A percentile compares a stretch with the other conserved stretches of the same genome.
These are phyloP conservation scores for Sthenelais limicola DNA, from an alignment of 2,888 invertebrate genomes.

Conservation along the genomic window DNA sequence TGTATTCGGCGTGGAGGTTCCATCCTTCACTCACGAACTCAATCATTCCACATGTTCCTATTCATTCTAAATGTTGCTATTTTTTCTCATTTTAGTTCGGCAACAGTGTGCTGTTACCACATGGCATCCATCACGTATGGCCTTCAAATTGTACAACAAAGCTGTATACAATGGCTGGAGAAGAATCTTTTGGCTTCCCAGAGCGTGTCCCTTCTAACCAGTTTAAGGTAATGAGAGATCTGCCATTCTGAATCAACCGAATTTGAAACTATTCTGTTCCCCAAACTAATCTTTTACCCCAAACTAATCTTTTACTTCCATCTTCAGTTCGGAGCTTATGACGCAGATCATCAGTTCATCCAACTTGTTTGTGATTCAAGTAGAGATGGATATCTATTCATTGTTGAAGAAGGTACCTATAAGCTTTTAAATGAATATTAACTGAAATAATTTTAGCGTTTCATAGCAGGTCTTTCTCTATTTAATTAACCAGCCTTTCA, in stretches of 20 bases:
- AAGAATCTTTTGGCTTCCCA: conserved; percentile 79
- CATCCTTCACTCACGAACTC: no score
- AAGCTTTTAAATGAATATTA: no score
- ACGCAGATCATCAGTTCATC: conserved; percentile 78
- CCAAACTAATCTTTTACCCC: no score
- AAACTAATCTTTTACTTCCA: no score
- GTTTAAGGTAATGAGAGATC: conserved; percentile 77
- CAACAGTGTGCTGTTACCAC: conserved; percentile 81
- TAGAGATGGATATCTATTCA: conserved; percentile 84
- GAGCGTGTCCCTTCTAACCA: conserved; percentile 76
- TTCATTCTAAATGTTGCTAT: no score
- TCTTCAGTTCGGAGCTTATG: conserved; percentile 78
- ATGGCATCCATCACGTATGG: conserved; percentile 81
- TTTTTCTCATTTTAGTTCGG: conserved; percentile 63
- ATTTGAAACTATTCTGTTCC: no score
- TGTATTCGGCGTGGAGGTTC: no score
- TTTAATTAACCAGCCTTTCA: no score
- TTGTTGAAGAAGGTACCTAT: conserved; percentile 76
- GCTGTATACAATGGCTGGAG: conserved; percentile 81
- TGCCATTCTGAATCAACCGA: no score
- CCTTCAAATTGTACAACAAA: conserved; percentile 75
- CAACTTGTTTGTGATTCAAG: conserved; percentile 82
- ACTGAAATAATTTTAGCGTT: no score
- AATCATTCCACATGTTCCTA: no score
- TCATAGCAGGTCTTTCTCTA: no score